phyloP scores from a whole-genome alignment of 2,113 vertebrate species.

The Laticauda laticaudata region DNA sequence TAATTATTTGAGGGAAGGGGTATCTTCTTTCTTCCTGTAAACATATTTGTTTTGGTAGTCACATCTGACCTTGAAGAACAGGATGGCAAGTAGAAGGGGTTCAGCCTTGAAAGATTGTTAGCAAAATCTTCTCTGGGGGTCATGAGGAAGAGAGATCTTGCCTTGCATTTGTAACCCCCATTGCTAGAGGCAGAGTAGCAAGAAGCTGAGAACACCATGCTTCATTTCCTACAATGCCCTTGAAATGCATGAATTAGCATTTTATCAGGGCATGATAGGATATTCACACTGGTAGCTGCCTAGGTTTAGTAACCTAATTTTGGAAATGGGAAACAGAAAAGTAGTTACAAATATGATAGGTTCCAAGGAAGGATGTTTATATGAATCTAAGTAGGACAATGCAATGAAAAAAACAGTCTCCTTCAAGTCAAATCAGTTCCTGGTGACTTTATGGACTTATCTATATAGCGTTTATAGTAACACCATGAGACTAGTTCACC shows the following conservation, averaged over 20 bases:
- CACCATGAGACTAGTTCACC: background rate
- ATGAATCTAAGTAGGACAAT: background rate
- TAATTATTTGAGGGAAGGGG: background rate
- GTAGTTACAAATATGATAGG: background rate
- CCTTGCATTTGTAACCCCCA: background rate
- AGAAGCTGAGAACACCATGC: background rate
- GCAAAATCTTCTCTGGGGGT: background rate
- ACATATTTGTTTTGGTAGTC: background rate
- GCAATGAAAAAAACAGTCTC: background rate
- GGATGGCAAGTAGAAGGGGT: background rate
- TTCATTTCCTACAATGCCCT: background rate
- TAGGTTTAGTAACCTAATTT: background rate
- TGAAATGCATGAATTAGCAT: background rate
- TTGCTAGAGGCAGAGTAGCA: background rate
- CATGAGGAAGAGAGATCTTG: background rate
- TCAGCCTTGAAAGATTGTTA: background rate
- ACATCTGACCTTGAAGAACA: background rate
- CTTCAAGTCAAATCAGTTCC: background rate
- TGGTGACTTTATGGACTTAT: background rate
- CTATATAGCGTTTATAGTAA: background rate
- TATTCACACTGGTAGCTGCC: background rate
- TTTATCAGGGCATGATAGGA: background rate
- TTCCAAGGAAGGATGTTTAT: background rate
- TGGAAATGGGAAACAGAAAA: background rate
- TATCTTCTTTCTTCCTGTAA: background rate